phyloP scores from a whole-genome alignment of 1,140 invertebrate species.

The Hermetia illucens region DNA sequence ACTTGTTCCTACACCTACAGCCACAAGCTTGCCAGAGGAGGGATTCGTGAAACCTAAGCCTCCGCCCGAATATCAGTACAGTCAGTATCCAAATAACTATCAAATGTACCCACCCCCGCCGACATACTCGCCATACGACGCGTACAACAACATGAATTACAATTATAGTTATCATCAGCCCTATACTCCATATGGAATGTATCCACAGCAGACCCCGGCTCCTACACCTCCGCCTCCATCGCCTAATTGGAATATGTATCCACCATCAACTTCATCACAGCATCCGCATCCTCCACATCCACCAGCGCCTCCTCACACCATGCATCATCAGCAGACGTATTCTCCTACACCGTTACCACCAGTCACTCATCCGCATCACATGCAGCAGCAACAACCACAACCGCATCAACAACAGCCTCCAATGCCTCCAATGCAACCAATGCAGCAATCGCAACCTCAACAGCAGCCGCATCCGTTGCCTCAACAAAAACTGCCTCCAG shows the following conservation, averaged over 20 bases:
- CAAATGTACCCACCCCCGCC: constrained; percentile 29
- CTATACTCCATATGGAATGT: constrained; percentile 28
- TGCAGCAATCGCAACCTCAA: constrained; percentile 1
- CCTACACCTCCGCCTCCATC: constrained; percentile 29
- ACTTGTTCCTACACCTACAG: constrained; percentile 13
- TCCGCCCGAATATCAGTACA: constrained; percentile 25
- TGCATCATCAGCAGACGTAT: constrained; percentile 11
- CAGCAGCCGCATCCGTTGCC: constrained; percentile 4
- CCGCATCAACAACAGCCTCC: constrained; percentile 3
- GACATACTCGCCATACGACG: constrained; percentile 26
- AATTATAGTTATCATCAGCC: constrained; percentile 29
- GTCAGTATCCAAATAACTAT: constrained; percentile 28
- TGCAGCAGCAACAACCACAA: constrained; percentile 9
- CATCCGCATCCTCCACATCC: constrained; percentile 16
- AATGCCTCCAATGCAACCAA: constrained; percentile 1
- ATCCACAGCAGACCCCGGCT: constrained; percentile 34
- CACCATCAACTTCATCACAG: constrained; percentile 33
- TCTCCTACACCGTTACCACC: constrained; percentile 12
- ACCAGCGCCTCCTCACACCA: no score
- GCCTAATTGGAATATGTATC: constrained; percentile 44
- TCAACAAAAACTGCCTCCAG: constrained; percentile 6
- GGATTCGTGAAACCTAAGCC: constrained; percentile 30
- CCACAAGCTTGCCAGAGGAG: constrained; percentile 14
- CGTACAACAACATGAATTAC: constrained; percentile 31
- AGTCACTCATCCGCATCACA: constrained; percentile 10